Percentiles rank a stretch among this genome's conserved stretches.
phyloP scores from a whole-genome alignment of 2,113 vertebrate species.

The Carassius carassius region DNA sequence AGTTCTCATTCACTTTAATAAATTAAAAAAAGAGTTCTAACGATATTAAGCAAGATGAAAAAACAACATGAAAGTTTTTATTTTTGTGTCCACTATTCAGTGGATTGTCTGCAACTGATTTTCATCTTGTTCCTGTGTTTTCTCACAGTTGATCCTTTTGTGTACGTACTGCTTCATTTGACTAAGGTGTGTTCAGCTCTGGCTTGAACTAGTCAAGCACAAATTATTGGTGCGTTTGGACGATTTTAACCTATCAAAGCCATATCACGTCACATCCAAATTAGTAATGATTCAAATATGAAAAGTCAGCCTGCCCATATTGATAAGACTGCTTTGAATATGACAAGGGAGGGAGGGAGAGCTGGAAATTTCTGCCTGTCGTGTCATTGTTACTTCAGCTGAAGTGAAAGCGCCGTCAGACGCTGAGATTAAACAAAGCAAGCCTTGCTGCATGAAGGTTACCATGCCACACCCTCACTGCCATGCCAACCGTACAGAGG shows the following conservation, averaged over 20 bases:
- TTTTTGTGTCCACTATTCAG: not conserved
- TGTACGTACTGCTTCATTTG: slow-evolving; percentile 5
- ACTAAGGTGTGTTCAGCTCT: slow-evolving; percentile 18
- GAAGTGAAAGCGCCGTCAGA: slow-evolving; percentile 27
- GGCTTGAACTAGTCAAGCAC: not conserved
- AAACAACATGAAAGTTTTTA: not conserved
- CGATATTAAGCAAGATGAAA: not conserved
- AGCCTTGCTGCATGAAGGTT: slow-evolving; percentile 45
- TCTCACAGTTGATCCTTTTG: slow-evolving; percentile 15
- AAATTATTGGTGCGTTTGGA: not conserved
- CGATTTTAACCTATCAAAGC: not conserved
- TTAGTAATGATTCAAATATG: slow-evolving; percentile 30
- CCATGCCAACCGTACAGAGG: slow-evolving; percentile 51
- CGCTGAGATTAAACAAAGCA: slow-evolving; percentile 43
- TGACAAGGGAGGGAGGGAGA: not conserved
- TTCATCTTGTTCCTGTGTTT: not conserved
- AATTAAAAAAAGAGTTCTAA: not conserved
- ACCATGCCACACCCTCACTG: slow-evolving; percentile 56
- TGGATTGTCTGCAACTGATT: not conserved
- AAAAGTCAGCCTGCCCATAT: not conserved
- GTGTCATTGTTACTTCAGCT: not conserved
- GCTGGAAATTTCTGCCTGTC: not conserved
- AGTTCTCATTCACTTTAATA: not conserved
- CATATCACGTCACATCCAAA: slow-evolving; percentile 12
- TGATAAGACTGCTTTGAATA: slow-evolving; percentile 38